Base-by-base conservation (phyloP, 2,113 vertebrate species). In the Macroglossus sobrinus region DNA sequence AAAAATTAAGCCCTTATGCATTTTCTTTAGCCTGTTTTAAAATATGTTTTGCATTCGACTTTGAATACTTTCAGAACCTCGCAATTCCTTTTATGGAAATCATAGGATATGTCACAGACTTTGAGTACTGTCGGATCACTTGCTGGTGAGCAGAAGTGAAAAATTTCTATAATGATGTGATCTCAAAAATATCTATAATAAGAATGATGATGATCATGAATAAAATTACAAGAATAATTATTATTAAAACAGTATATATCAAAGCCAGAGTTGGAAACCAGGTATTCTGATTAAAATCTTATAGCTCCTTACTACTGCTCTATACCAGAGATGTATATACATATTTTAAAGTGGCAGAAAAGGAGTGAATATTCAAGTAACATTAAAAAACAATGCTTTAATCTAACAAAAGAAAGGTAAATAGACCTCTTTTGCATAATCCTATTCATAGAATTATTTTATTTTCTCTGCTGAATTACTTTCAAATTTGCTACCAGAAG, bases 21-120 rank as follows among this genome's bases (percentile, higher is more conserved):
- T 50, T 63, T 84, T 63, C 21, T 80, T 38, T 95, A 72, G 26
- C 3, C 24, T 89, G 24, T 87, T 79, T 87, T 40, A 80, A 91
- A 45, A 57, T 71, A 26, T 66, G 33, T 91, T 84, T 95, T 93
- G 5, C 50, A 35, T 84, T 96, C 74, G 64, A 61, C 6, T 21
- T 45, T 88, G 13, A 95, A 50, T 89, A 72, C 84, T 84, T 95
- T 92, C 43, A 81, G 50, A 92, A 50, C 9, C 33, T 93, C 9
- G 11, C 38, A 82, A 28, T 87, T 24, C 3, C 21, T 45, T 95
- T 96, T 91, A 43, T 63, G 18, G 61, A 63, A 85, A 38, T 75
- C 35, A 33, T 53, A 11, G 19, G 15, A 9, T 82, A 38, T 85
- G 45, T 66, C 15, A 84, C 18, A 89, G 38, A 92, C 5, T 68